Conservation (phyloP, 2,797 vertebrate genomes). For the Xiphorhynchus erythropygius region DNA sequence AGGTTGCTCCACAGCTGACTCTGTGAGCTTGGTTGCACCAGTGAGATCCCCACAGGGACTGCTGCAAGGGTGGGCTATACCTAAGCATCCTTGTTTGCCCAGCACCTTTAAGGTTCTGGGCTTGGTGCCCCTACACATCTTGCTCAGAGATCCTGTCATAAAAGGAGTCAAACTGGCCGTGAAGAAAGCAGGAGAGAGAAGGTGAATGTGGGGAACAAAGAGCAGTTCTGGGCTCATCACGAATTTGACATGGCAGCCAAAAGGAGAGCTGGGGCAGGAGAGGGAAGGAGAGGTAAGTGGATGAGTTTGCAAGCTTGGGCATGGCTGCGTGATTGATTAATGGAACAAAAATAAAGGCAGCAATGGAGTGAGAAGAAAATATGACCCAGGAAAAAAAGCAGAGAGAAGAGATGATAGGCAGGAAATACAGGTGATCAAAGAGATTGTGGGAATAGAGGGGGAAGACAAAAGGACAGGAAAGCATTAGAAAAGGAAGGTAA, state of each 20-base stretch:
- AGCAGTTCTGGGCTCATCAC: not conserved
- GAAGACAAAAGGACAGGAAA: not conserved
- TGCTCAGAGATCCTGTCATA: not conserved
- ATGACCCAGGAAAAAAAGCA: not conserved
- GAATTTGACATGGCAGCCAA: not conserved
- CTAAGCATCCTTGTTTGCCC: not conserved
- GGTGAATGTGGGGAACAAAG: not conserved
- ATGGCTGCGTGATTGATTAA: not conserved
- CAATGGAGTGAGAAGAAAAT: not conserved
- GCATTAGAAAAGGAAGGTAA: not conserved
- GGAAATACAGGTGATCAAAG: conserved; percentile 3
- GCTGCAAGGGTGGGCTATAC: not conserved
- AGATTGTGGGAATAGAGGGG: not conserved
- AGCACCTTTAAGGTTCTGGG: rapidly evolving
- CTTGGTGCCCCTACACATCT: rapidly evolving
- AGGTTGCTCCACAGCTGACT: not conserved
- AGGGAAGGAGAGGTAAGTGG: not conserved
- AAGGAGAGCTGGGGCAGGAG: not conserved
- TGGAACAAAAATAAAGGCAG: not conserved
- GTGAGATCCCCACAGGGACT: not conserved
- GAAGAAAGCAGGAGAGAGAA: not conserved
- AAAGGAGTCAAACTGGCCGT: not conserved
- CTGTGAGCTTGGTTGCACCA: not conserved
- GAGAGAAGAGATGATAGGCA: not conserved
- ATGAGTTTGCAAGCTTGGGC: not conserved